A percentile compares a stretch with the other conserved stretches of the same genome.
phyloP scores from a whole-genome alignment of 2,797 vertebrate species.

The Melanogrammus aeglefinus region DNA sequence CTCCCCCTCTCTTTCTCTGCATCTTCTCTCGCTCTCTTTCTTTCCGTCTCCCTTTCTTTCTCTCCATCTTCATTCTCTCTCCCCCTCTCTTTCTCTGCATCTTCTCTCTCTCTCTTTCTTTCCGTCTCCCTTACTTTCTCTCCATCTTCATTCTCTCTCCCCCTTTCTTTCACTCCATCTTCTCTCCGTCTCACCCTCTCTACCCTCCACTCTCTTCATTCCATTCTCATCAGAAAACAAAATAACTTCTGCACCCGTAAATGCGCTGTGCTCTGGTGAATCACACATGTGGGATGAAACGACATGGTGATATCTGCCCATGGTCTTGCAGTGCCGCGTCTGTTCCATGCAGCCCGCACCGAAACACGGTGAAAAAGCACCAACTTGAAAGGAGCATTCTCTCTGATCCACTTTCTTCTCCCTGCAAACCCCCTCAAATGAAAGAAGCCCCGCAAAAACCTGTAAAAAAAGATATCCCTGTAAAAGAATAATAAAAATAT shows the following conservation, averaged over 20 bases:
- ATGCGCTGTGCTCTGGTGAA: background rate
- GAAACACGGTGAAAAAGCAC: background rate
- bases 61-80: background rate
- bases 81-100: background rate
- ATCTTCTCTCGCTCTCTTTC: background rate
- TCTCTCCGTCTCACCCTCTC: background rate
- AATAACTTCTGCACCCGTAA: background rate
- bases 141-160: background rate
- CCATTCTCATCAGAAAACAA: background rate
- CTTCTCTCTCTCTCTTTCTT: background rate
- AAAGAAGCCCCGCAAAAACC: constrained; percentile 22
- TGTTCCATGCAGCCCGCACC: background rate
- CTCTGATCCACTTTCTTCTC: constrained; percentile 14
- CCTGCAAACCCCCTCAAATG: constrained; percentile 25
- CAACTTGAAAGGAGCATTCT: constrained; percentile 23
- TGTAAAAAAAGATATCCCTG: no score
- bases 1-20: background rate
- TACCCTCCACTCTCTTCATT: background rate
- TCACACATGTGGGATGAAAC: no score
- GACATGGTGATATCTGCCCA: background rate
- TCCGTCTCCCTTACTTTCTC: background rate
- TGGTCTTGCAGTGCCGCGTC: background rate
- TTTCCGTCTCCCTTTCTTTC: background rate
- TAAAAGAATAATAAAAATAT: no score
- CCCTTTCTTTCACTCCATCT: background rate